Conservation (phyloP, 23 tunicate species). For the Phallusia fumigata region DNA sequence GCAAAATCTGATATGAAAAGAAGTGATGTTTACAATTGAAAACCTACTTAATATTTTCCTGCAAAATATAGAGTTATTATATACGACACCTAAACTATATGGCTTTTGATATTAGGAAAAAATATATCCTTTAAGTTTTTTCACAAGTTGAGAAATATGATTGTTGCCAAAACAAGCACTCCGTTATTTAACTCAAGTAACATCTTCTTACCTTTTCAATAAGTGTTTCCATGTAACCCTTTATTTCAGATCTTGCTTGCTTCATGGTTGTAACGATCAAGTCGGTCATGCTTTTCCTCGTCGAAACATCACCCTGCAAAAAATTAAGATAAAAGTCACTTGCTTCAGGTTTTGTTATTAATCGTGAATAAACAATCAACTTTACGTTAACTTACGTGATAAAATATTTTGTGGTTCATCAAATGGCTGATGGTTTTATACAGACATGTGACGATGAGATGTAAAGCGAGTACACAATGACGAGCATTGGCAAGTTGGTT, state of each 20-base stretch:
- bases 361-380: too few relatives aligned
- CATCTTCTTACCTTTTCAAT: constrained; percentile 46
- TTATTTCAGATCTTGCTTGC: constrained; percentile 8
- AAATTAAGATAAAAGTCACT: too few relatives aligned
- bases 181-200: too few relatives aligned
- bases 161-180: too few relatives aligned
- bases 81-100: too few relatives aligned
- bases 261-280: constrained; percentile 12
- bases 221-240: constrained; percentile 9
- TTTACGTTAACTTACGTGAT: neutral
- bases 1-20: constrained; percentile 43
- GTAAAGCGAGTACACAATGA: neutral
- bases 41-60: too few relatives aligned
- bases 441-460: constrained; percentile 4
- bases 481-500: neutral
- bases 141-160: too few relatives aligned
- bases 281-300: neutral
- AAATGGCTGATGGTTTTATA: neutral
- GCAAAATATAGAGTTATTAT: too few relatives aligned
- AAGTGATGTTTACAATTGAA: too few relatives aligned
- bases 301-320: neutral
- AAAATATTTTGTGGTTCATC: constrained; percentile 25
- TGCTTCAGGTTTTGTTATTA: too few relatives aligned
- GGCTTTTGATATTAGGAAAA: too few relatives aligned
- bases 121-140: too few relatives aligned